phyloP scores from a whole-genome alignment of 2,888 invertebrate genomes.

The Clunio marinus region DNA sequence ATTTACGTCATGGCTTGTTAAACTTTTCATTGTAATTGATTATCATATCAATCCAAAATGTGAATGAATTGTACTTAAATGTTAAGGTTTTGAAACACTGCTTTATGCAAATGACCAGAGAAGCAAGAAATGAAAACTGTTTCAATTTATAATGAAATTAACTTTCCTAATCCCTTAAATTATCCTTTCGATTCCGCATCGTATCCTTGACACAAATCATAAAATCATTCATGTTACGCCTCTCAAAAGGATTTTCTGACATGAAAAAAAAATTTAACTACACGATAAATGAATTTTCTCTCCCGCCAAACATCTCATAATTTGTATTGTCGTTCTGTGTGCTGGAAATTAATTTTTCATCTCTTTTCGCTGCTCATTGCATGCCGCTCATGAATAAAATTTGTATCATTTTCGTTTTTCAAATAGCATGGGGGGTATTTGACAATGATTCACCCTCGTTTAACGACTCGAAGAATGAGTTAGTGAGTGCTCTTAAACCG shows the following conservation, averaged over 20 bases:
- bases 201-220: background rate
- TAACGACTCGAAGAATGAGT: background rate
- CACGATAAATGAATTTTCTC: constrained; percentile 30
- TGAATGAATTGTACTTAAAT: too few species aligned
- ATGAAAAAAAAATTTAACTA: constrained; percentile 37
- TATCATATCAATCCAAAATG: too few species aligned
- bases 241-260: constrained; percentile 34
- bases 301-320: constrained; percentile 20
- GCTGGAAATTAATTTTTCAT: constrained; percentile 19
- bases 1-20: too few species aligned
- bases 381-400: constrained; percentile 34
- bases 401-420: too few species aligned
- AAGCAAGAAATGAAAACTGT: background rate
- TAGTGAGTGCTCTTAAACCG: too few species aligned
- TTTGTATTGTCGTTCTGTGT: constrained; percentile 27
- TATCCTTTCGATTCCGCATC: constrained; percentile 24
- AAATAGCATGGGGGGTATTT: constrained; percentile 3
- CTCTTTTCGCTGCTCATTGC: constrained; percentile 1
- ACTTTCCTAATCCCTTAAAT: constrained; percentile 28
- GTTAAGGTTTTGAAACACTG: background rate
- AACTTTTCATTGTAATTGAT: too few species aligned
- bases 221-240: constrained; percentile 36
- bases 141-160: constrained; percentile 24
- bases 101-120: constrained; percentile 4
- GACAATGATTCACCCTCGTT: constrained; percentile 22